These are phyloP conservation scores for Nymphalis c-album DNA, from an alignment of 2,888 invertebrate species.

Conservation along the genomic window DNA sequence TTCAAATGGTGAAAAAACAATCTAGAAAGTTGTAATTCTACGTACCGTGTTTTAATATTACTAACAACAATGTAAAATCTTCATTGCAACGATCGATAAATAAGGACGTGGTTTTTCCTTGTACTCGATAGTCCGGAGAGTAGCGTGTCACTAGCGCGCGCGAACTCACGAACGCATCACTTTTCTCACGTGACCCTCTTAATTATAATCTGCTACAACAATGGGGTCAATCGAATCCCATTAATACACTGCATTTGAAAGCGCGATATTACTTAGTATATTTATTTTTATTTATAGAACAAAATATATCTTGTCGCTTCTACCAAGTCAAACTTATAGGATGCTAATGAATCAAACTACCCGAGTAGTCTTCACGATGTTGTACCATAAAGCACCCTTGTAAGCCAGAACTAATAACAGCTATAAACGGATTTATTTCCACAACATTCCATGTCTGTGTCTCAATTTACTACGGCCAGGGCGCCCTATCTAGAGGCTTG, in stretches of 20 bases:
- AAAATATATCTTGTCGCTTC: not conserved
- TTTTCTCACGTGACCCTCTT: slow-evolving; percentile 71
- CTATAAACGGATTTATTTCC: slow-evolving; percentile 41
- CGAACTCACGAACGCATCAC: slow-evolving; percentile 68
- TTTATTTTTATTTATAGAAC: not conserved
- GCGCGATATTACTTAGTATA: not conserved
- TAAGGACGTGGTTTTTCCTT: slow-evolving; percentile 66
- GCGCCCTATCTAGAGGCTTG: slow-evolving; percentile 45
- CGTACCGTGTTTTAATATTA: not conserved
- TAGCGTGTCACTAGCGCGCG: slow-evolving; percentile 70
- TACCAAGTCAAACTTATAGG: not conserved
- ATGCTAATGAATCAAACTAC: not conserved
- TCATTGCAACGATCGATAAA: slow-evolving; percentile 50
- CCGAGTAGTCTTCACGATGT: not conserved
- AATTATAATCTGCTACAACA: slow-evolving; percentile 64
- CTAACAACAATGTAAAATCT: not conserved
- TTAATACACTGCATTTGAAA: slow-evolving; percentile 32
- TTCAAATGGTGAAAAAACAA: not conserved
- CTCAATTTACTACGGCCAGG: slow-evolving; percentile 41
- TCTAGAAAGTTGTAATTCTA: not conserved
- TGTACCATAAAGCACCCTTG: slow-evolving; percentile 28
- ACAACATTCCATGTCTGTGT: slow-evolving; percentile 40
- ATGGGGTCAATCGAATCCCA: slow-evolving; percentile 53
- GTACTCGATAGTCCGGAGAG: slow-evolving; percentile 64
- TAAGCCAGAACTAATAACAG: slow-evolving; percentile 38